phyloP scores from a whole-genome alignment of 2,113 vertebrate species.

The Bubo blakistoni region DNA sequence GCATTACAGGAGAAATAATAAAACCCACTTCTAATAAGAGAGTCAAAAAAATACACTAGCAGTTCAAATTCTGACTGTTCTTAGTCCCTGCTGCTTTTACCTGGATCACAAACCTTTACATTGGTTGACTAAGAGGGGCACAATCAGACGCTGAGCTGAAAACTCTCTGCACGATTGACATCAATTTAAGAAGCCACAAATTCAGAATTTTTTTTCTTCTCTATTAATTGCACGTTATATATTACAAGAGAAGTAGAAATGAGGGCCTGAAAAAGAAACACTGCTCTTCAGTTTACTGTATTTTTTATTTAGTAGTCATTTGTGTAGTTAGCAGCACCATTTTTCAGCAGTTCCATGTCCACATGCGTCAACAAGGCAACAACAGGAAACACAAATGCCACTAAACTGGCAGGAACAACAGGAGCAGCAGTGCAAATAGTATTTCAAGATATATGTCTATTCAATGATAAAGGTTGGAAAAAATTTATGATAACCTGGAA shows the following conservation, averaged over 20 bases:
- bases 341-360: background rate
- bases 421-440: background rate
- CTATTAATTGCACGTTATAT: background rate
- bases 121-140: background rate
- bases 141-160: background rate
- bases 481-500: background rate
- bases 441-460: background rate
- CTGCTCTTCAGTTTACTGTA: background rate
- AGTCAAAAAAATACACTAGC: background rate
- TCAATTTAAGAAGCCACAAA: background rate
- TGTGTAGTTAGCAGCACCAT: background rate
- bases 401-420: background rate
- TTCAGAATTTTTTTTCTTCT: background rate
- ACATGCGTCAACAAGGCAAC: background rate
- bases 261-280: background rate
- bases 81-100: background rate
- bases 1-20: background rate
- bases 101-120: background rate
- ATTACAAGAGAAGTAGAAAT: background rate
- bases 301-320: background rate
- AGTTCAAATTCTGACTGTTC: background rate
- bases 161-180: background rate
- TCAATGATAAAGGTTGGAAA: background rate
- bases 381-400: background rate
- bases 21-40: background rate